Conservation (phyloP, 2,113 vertebrate genomes). For the Sigmodon hispidus region DNA sequence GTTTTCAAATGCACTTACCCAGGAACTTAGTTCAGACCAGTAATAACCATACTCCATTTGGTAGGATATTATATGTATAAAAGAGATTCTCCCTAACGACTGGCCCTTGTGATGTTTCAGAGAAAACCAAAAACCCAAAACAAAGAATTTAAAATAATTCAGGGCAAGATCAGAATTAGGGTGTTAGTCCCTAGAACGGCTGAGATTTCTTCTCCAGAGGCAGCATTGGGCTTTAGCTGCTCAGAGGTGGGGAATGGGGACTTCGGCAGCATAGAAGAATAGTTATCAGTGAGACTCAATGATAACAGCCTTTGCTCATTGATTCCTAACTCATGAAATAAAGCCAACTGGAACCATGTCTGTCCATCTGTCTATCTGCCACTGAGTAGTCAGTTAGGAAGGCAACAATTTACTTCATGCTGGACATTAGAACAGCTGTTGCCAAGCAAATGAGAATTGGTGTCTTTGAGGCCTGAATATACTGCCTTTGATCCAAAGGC, state of each 20-base stretch:
- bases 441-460: background rate
- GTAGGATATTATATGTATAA: background rate
- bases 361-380: background rate
- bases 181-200: too few relatives aligned
- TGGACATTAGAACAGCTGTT: background rate
- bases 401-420: background rate
- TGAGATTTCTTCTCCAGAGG: background rate
- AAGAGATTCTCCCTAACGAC: background rate
- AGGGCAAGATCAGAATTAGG: background rate
- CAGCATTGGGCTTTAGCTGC: background rate
- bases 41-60: background rate
- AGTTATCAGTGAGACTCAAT: background rate
- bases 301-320: background rate
- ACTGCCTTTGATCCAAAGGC: background rate
- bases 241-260: background rate
- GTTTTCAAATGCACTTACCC: background rate
- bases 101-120: background rate
- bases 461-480: background rate
- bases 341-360: background rate
- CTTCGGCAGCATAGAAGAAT: background rate
- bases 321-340: background rate
- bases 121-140: background rate
- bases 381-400: background rate
- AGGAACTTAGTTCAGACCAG: conserved; percentile 15
- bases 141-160: background rate